Conservation (phyloP, 2,113 vertebrate species). For the Ramphastos sulfuratus region DNA sequence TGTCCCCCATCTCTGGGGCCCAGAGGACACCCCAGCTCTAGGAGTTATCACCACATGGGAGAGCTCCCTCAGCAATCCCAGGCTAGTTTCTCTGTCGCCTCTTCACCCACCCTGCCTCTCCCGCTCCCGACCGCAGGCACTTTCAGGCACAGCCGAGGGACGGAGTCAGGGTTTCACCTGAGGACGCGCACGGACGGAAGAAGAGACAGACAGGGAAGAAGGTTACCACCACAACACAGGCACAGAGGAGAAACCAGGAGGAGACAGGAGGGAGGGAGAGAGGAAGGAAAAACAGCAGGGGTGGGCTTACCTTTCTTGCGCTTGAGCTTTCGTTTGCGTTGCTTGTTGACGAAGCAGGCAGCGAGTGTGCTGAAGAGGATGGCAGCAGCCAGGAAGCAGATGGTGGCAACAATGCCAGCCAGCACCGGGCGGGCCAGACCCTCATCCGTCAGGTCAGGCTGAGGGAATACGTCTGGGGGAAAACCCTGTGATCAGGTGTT, state of each 20-base stretch:
- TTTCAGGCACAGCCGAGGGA: conserved; percentile 53
- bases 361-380: conserved; percentile 97
- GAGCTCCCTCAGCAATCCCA: conserved; percentile 35
- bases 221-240: conserved; percentile 39
- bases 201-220: conserved; percentile 67
- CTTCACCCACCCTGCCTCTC: conserved; percentile 68
- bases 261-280: background rate
- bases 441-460: conserved; percentile 91
- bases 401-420: conserved; percentile 97
- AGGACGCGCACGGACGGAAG: conserved; percentile 40
- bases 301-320: conserved; percentile 90
- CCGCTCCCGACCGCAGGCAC: conserved; percentile 51
- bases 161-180: conserved; percentile 50
- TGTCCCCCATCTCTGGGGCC: background rate
- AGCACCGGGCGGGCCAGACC: conserved; percentile 94
- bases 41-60: conserved; percentile 39
- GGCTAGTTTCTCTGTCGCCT: conserved; percentile 46
- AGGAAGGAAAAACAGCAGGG: background rate
- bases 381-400: conserved; percentile 97
- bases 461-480: conserved; percentile 90
- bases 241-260: background rate
- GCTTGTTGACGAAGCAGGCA: conserved; percentile 96
- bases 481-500: background rate
- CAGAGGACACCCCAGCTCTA: conserved; percentile 22
- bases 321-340: conserved; percentile 96